Evolutionary conservation across 2,113 vertebrate species (phyloP).

Genomic region (Tachycineta bicolor): DNA sequence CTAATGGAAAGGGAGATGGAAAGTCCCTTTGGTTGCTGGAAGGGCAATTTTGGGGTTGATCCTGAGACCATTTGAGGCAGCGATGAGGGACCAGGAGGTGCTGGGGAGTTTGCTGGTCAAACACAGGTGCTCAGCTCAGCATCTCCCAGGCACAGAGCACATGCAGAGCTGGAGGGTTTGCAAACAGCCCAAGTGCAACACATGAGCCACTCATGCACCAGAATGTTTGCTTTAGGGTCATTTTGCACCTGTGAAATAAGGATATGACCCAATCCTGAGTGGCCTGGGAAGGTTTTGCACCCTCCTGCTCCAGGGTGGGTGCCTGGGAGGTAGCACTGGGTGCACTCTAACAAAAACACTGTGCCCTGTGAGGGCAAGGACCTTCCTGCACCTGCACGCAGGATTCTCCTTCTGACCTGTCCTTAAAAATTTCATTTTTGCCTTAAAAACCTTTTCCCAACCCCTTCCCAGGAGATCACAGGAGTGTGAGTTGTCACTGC

Average conservation of each 20-base stretch:
- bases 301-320: background rate
- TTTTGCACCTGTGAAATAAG: background rate
- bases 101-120: background rate
- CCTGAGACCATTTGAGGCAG: background rate
- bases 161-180: background rate
- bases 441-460: background rate
- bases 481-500: background rate
- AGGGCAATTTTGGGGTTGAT: background rate
- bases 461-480: background rate
- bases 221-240: background rate
- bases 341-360: background rate
- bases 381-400: background rate
- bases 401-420: background rate
- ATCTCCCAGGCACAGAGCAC: background rate
- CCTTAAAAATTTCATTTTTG: background rate
- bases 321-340: background rate
- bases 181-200: constrained; percentile 2
- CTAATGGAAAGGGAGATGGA: background rate
- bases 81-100: background rate
- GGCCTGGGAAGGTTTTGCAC: background rate
- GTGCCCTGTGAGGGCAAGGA: background rate
- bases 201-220: background rate
- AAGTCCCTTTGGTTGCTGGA: background rate
- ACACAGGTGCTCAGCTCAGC: constrained; percentile 11
- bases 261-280: background rate